Percentiles rank a stretch among this genome's conserved stretches.
phyloP scores from a whole-genome alignment of 2,888 invertebrate species.

The Synergus umbraculus region DNA sequence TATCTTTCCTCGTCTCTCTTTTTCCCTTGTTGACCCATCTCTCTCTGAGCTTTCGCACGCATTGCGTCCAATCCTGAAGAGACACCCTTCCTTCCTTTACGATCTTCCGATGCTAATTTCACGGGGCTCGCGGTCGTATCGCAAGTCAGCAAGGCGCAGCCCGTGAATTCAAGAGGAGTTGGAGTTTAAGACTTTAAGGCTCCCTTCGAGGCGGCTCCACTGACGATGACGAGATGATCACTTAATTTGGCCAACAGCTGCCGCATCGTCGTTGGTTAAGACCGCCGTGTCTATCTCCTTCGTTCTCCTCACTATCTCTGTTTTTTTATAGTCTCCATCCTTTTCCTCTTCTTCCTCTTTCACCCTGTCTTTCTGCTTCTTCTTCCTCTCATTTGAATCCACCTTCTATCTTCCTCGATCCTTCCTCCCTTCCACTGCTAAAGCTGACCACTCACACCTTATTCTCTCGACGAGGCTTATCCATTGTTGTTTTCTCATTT shows the following conservation, averaged over 20 bases:
- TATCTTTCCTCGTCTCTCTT: constrained; percentile 18
- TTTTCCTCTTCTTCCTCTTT: constrained; percentile 19
- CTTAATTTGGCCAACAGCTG: constrained; percentile 78
- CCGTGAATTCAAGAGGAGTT: constrained; percentile 46
- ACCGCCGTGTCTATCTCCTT: constrained; percentile 54
- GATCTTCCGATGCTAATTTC: constrained; percentile 76
- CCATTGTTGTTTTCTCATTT: constrained; percentile 40
- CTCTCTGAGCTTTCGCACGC: constrained; percentile 48
- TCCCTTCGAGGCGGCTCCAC: constrained; percentile 72
- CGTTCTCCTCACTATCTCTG: constrained; percentile 48
- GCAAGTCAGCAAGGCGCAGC: constrained; percentile 59
- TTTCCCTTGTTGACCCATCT: constrained; percentile 35
- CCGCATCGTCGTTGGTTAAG: constrained; percentile 66
- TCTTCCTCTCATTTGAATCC: constrained; percentile 47
- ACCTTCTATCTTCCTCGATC: constrained; percentile 48
- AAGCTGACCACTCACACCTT: constrained; percentile 29
- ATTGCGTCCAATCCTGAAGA: constrained; percentile 62
- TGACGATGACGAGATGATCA: constrained; percentile 77
- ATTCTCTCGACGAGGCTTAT: constrained; percentile 19
- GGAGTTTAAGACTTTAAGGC: constrained; percentile 58
- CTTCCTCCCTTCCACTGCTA: neutral
- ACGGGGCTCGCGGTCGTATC: constrained; percentile 72
- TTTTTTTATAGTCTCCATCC: constrained; percentile 21
- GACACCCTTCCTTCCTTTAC: constrained; percentile 69
- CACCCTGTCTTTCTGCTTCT: constrained; percentile 50